A percentile compares a stretch with the other conserved stretches of the same genome.
phyloP scores from a whole-genome alignment of 2,888 invertebrate genomes.

The Apoda limacodes region DNA sequence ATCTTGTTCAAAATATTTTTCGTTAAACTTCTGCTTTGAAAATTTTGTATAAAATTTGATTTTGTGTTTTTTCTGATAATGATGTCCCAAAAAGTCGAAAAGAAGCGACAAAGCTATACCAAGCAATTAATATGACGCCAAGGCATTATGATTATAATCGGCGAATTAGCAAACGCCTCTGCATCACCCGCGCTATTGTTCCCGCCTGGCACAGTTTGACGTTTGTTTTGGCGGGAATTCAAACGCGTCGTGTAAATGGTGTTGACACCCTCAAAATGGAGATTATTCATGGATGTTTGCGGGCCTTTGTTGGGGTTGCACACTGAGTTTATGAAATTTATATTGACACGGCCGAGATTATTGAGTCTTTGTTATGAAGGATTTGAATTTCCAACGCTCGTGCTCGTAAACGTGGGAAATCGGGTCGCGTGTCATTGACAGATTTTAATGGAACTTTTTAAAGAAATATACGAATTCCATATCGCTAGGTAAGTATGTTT shows the following conservation, averaged over 20 bases:
- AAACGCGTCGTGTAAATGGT: slow-evolving; percentile 43
- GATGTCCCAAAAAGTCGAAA: too few species aligned
- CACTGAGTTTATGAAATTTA: slow-evolving; percentile 62
- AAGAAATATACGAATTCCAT: too few species aligned
- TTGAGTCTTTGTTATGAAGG: slow-evolving; percentile 56
- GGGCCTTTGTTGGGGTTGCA: slow-evolving; percentile 51
- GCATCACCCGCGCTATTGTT: slow-evolving; percentile 40
- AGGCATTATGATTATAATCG: slow-evolving; percentile 49
- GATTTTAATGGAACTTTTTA: slow-evolving; percentile 42
- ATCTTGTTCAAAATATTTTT: too few species aligned
- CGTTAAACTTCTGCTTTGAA: too few species aligned
- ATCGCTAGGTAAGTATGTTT: too few species aligned
- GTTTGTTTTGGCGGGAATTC: slow-evolving; percentile 54
- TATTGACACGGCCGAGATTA: slow-evolving; percentile 61
- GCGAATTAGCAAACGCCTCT: slow-evolving; percentile 37
- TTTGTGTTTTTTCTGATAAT: too few species aligned
- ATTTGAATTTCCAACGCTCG: slow-evolving; percentile 44
- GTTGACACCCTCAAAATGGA: slow-evolving; percentile 64
- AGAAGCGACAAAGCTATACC: too few species aligned
- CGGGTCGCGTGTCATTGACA: slow-evolving; percentile 51
- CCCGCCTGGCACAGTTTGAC: slow-evolving; percentile 39
- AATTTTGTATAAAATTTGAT: too few species aligned
- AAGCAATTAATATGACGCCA: slow-evolving; percentile 48
- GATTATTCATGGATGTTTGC: slow-evolving; percentile 66
- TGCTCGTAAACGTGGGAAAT: slow-evolving; percentile 42